phyloP scores from a whole-genome alignment of 2,888 invertebrate genomes.

The Octodonta nipae region DNA sequence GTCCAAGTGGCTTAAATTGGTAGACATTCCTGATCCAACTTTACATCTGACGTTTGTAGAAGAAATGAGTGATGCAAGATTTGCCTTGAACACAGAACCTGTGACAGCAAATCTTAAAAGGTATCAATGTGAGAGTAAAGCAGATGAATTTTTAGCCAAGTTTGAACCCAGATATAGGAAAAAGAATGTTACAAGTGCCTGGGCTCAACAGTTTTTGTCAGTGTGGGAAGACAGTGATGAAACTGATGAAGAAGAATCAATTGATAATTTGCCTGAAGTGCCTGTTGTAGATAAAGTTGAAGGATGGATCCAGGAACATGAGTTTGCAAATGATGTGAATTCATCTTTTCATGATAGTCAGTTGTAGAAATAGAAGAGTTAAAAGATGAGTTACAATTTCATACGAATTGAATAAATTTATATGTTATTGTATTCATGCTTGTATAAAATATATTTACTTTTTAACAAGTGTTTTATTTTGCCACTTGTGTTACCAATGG shows the following conservation, averaged over 20 bases:
- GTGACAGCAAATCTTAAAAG: slow-evolving; percentile 6
- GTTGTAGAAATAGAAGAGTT: too few relatives aligned
- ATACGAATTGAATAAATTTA: too few relatives aligned
- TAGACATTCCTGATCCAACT: slow-evolving; percentile 9
- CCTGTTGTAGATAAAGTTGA: slow-evolving; percentile 19
- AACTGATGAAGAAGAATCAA: slow-evolving; percentile 11
- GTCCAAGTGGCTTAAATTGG: slow-evolving; percentile 14
- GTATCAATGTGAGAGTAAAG: slow-evolving; percentile 7
- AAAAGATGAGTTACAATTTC: too few relatives aligned
- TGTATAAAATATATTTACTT: too few relatives aligned
- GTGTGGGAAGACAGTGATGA: slow-evolving; percentile 20
- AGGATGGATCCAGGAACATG: slow-evolving; percentile 18
- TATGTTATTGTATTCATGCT: too few relatives aligned
- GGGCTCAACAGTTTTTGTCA: slow-evolving; percentile 18
- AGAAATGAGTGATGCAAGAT: slow-evolving; percentile 13
- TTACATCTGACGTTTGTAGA: slow-evolving; percentile 14
- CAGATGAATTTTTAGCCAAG: slow-evolving; percentile 11
- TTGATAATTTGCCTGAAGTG: slow-evolving; percentile 16
- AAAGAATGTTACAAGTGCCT: slow-evolving; percentile 13
- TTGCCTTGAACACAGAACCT: slow-evolving; percentile 9
- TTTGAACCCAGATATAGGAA: slow-evolving; percentile 12
- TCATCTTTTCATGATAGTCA: too few relatives aligned
- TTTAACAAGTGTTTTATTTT: too few relatives aligned
- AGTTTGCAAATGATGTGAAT: slow-evolving; percentile 11
- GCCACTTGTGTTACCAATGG: too few relatives aligned